Evolutionary conservation across 2,888 invertebrate genomes (phyloP).

Genomic region (Oscheius sp.): DNA sequence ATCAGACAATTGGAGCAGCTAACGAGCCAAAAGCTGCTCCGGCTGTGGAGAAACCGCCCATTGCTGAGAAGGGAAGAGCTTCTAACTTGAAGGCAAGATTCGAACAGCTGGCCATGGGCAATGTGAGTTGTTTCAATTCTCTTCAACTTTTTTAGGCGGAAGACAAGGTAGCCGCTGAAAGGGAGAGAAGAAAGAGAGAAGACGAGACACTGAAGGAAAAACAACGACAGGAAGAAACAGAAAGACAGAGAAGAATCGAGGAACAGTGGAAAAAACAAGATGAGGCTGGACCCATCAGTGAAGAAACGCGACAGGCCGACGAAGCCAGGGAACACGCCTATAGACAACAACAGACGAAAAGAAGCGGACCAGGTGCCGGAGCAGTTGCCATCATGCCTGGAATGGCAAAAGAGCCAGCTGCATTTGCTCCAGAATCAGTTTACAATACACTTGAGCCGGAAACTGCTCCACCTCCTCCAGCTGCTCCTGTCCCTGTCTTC

Average conservation of each 20-base stretch:
- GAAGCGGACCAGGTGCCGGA: conserved; percentile 32
- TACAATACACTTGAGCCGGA: too few species aligned
- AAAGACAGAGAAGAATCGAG: conserved; percentile 36
- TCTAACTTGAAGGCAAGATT: conserved; percentile 60
- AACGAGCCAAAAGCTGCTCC: background rate
- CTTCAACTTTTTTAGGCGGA: conserved; percentile 4
- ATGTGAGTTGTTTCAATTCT: conserved; percentile 25
- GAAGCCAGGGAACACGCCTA: conserved; percentile 15
- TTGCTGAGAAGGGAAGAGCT: conserved; percentile 50
- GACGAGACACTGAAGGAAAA: conserved; percentile 56
- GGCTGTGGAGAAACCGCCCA: conserved; percentile 3
- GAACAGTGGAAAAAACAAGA: conserved; percentile 46
- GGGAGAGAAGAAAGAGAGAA: conserved; percentile 51
- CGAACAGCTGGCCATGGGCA: conserved; percentile 58
- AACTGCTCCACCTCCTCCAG: conserved; percentile 19
- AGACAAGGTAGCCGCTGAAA: conserved; percentile 32
- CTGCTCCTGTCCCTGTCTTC: conserved; percentile 39
- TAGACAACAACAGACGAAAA: background rate
- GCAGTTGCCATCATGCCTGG: conserved; percentile 44
- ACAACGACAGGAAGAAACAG: conserved; percentile 45
- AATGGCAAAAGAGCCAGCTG: conserved; percentile 3
- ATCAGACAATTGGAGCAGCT: conserved; percentile 32
- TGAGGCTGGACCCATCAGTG: conserved; percentile 41
- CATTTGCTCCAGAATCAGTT: background rate
- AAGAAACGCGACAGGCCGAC: conserved; percentile 31